Base-by-base conservation (phyloP, 2,113 vertebrate genomes). In the Rhabdornis inornatus region DNA sequence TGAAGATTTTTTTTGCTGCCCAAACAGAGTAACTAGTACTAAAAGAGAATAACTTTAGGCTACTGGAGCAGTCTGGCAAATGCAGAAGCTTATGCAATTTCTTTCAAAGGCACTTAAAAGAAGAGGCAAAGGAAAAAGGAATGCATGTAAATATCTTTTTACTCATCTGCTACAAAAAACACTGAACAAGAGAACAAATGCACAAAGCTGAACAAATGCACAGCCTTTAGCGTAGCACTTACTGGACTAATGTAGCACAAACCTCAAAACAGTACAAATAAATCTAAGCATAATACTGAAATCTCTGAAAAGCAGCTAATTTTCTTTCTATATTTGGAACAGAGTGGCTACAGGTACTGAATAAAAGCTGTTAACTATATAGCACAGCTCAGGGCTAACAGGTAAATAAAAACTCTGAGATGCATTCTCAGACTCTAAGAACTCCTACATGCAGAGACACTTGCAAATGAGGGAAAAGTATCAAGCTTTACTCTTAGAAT, bases 71-170 rank as follows among this genome's bases (percentile, higher is more conserved):
- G 52, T 10, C n/a, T 57, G 79, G 56, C 40, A 90, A 83, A 39
- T 68, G 79, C 55, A 94, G 75, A 69, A 93, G 65, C 49, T 80
- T 66, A 92, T 15, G 59, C 47, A 96, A 95, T 80, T 95, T 90
- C 80, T 31, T 90, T 85, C 8, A 30, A 94, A 95, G 55, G 83
- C 92, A 94, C 24, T 94, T 23, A 85, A 86, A 93, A 83, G 53
- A 92, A 60, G 57, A 87, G 61, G 50, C 18, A 4, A 76, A 70
- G 88, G 60, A 25, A 56, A 92, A 86, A 82, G 71, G 66, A 93
- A 95, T 87, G 79, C 69, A 84, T 33, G 75, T 77, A 92, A 93
- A 70, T 56, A 61, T 47, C n/a, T 93, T 91, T 64, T 74, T 57
- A 71, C 25, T 93, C 56, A 80, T 89, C 87, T 63, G 50, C 79